These are phyloP conservation scores for Rhagoletis zephyria DNA, from an alignment of 1,140 invertebrate genomes.

Conservation along the genomic window DNA sequence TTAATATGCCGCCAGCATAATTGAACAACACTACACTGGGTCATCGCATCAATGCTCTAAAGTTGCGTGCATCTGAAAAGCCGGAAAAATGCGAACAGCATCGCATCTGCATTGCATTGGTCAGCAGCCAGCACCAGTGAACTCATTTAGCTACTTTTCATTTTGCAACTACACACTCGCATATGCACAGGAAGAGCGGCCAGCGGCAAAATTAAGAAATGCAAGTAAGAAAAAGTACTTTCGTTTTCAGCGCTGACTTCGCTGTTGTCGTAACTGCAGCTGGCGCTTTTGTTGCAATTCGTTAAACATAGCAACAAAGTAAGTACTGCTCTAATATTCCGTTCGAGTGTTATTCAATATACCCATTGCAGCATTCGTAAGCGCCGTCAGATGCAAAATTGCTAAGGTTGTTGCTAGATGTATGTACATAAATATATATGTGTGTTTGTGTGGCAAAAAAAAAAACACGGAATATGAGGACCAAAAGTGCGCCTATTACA, in stretches of 20 bases:
- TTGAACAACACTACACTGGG: background rate
- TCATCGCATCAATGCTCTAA: background rate
- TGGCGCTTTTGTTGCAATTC: background rate
- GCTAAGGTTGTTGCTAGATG: background rate
- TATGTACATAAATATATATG: too few species aligned
- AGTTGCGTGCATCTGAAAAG: background rate
- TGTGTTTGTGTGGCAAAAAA: background rate
- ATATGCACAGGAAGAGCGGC: conserved; percentile 9
- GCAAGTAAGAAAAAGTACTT: background rate
- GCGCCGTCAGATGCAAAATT: background rate
- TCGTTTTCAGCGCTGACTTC: background rate
- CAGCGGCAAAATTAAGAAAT: background rate
- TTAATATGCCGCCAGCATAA: conserved; percentile 39
- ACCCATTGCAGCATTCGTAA: background rate
- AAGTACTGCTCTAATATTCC: background rate
- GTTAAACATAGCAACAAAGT: too few species aligned
- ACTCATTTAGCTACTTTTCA: conserved; percentile 8
- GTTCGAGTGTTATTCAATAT: background rate
- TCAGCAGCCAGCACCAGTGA: background rate
- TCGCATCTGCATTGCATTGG: background rate
- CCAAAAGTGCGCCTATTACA: background rate
- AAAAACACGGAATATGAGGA: conserved; percentile 28
- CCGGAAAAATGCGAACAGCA: conserved; percentile 29
- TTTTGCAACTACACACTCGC: background rate
- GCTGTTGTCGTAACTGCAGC: background rate